Conservation (phyloP, 2,888 invertebrate species). For the Crepidodera aurea region DNA sequence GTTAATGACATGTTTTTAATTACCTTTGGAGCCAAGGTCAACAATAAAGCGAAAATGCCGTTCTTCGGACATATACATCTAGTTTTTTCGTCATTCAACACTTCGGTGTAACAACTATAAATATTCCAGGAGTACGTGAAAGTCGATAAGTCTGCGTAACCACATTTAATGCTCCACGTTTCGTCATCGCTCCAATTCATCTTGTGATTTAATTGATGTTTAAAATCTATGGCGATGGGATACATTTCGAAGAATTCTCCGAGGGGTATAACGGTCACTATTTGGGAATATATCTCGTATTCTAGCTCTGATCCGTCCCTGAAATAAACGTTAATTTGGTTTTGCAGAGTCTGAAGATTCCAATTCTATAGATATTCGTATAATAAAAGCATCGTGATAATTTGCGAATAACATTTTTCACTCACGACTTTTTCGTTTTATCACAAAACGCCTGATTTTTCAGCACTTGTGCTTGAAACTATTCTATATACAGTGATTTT, state of each 20-base stretch:
- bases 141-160: constrained; percentile 61
- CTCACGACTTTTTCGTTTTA: background rate
- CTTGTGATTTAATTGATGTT: constrained; percentile 60
- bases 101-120: constrained; percentile 66
- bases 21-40: constrained; percentile 62
- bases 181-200: constrained; percentile 54
- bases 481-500: background rate
- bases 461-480: background rate
- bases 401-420: background rate
- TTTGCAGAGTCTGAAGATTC: background rate
- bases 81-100: constrained; percentile 63
- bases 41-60: constrained; percentile 71
- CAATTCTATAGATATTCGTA: background rate
- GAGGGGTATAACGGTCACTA: constrained; percentile 59
- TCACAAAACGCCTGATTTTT: background rate
- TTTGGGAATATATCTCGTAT: constrained; percentile 71
- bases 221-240: constrained; percentile 63
- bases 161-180: constrained; percentile 63
- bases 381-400: background rate
- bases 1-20: too few relatives aligned
- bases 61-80: constrained; percentile 69
- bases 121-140: constrained; percentile 70
- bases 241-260: constrained; percentile 39
- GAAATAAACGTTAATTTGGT: too few relatives aligned
- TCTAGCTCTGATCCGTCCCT: constrained; percentile 74